A percentile compares a stretch with the other conserved stretches of the same genome.
phyloP scores from a whole-genome alignment of 92 coral and sea anemone genomes.

The Pocillopora grandis region DNA sequence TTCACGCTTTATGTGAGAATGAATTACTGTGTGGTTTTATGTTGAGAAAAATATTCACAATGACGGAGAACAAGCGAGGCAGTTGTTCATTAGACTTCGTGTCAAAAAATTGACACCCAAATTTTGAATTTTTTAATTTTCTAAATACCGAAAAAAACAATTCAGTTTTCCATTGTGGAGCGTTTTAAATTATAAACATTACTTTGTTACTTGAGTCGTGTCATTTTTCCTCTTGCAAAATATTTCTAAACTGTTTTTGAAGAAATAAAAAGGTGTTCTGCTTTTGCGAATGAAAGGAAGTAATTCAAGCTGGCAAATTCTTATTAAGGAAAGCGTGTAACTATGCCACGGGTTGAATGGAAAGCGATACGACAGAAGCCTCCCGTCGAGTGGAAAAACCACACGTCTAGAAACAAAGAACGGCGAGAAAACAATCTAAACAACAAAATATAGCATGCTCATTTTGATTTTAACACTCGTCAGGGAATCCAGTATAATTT shows the following conservation, averaged over 20 bases:
- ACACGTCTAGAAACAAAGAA: conserved; percentile 36
- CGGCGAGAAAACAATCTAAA: conserved; percentile 42
- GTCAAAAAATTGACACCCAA: conserved; percentile 16
- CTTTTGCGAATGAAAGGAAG: conserved; percentile 28
- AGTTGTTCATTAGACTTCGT: conserved; percentile 15
- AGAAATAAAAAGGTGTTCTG: conserved; percentile 22
- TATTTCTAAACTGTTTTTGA: conserved; percentile 7
- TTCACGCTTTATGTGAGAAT: conserved; percentile 39
- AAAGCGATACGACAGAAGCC: conserved; percentile 21
- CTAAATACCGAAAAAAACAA: neutral
- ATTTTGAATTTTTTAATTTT: conserved; percentile 4
- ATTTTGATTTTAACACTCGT: conserved; percentile 18
- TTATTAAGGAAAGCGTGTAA: conserved; percentile 24
- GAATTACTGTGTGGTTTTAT: conserved; percentile 44
- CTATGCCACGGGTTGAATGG: conserved; percentile 14
- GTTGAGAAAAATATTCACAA: conserved; percentile 22
- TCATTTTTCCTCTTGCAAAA: neutral
- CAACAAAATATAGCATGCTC: conserved; percentile 44
- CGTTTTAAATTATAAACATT: neutral
- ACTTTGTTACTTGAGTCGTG: neutral
- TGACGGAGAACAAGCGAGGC: conserved; percentile 1
- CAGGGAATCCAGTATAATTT: conserved; percentile 32
- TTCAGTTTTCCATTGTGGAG: neutral
- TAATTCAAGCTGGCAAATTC: conserved; percentile 34
- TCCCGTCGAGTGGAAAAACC: conserved; percentile 26